A percentile compares a stretch with the other conserved stretches of the same genome.
Conservation (phyloP, 2,797 vertebrate genomes). For the Eulemur rubriventer region DNA sequence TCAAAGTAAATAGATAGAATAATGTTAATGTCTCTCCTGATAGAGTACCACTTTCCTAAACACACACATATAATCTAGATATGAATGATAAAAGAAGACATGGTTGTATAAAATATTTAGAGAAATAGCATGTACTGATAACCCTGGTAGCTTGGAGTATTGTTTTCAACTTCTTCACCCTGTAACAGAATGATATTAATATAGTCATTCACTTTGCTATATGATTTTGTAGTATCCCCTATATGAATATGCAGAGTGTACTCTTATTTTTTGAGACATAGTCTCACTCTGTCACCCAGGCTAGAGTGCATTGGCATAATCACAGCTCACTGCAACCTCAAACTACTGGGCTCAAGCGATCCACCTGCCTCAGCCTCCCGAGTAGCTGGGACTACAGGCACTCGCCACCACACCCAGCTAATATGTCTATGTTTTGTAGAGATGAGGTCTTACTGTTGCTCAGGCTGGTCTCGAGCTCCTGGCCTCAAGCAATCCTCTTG, state of each 20-base stretch:
- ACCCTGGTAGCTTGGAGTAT: background rate
- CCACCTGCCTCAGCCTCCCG: no score
- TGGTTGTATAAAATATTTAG: background rate
- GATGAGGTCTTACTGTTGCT: no score
- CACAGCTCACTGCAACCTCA: no score
- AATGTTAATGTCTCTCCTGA: background rate
- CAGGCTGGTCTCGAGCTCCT: no score
- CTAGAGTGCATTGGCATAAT: no score
- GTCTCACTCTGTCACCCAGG: no score
- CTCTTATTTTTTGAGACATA: background rate
- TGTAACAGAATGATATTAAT: background rate
- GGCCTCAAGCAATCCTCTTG: no score
- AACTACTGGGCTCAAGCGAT: no score
- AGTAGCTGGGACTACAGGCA: no score
- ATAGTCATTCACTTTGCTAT: background rate
- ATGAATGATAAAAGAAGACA: background rate
- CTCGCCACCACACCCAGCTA: accelerated
- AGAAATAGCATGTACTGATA: background rate
- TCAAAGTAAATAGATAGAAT: background rate
- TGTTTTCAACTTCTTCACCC: background rate
- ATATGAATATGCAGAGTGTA: background rate
- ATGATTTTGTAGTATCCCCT: background rate
- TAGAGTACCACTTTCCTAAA: background rate
- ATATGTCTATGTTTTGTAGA: no score
- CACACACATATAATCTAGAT: background rate